phyloP scores from a whole-genome alignment of 2,888 invertebrate species.

The Ferrisia virgata region DNA sequence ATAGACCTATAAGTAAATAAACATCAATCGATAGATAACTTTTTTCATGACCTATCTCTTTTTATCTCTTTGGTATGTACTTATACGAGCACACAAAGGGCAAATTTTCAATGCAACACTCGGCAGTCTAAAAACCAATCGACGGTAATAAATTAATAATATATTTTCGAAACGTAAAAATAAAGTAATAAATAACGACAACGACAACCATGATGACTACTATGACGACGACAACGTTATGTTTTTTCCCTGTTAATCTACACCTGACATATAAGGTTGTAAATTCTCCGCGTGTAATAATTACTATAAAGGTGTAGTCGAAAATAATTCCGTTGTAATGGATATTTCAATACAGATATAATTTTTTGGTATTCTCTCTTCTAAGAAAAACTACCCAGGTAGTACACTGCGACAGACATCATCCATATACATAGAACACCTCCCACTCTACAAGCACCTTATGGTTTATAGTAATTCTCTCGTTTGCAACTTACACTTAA shows the following conservation, averaged over 20 bases:
- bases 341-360: not conserved
- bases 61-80: not conserved
- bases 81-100: not conserved
- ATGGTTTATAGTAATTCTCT: no score
- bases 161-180: conserved; percentile 14
- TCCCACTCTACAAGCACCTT: not conserved
- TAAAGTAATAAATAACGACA: conserved; percentile 13
- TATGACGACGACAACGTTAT: no score
- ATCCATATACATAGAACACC: not conserved
- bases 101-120: conserved; percentile 16
- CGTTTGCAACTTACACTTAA: no score
- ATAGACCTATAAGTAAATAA: not conserved
- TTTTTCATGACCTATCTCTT: not conserved
- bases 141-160: conserved; percentile 26
- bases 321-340: conserved; percentile 7
- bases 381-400: no score
- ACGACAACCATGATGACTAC: no score
- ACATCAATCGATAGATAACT: not conserved
- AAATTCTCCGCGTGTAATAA: conserved; percentile 17
- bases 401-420: no score
- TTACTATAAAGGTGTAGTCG: conserved; percentile 6
- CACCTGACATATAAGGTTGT: not conserved
- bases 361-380: not conserved
- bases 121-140: not conserved
- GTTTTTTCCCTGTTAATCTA: not conserved